phyloP scores from a whole-genome alignment of 2,113 vertebrate genomes.

The Numida meleagris region DNA sequence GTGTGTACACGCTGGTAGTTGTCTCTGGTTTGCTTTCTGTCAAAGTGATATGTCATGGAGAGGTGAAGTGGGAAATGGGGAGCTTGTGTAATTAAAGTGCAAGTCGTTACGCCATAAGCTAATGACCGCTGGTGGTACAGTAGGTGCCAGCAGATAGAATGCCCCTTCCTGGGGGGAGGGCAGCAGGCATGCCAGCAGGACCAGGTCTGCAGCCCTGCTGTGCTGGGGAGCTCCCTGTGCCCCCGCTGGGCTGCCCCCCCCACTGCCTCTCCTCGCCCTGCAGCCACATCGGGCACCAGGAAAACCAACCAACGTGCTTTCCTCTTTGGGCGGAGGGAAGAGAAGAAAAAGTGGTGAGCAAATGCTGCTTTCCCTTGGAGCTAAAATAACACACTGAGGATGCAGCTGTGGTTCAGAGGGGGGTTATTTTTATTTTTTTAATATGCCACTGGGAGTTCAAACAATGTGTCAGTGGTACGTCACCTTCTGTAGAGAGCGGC shows the following conservation, averaged over 20 bases:
- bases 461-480: neutral
- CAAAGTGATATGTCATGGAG: neutral
- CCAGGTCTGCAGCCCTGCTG: too few species aligned
- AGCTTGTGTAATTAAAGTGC: neutral
- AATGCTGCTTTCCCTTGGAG: neutral
- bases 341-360: constrained; percentile 17
- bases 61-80: neutral
- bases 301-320: constrained; percentile 43
- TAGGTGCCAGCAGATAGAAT: neutral
- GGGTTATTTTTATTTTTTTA: constrained; percentile 54
- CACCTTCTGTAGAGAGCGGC: neutral
- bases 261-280: too few species aligned
- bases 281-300: neutral
- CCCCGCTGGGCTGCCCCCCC: neutral
- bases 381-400: constrained; percentile 42
- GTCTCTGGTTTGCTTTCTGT: neutral
- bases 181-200: too few species aligned
- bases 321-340: neutral
- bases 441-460: constrained; percentile 62
- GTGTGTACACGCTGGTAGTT: neutral
- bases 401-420: constrained; percentile 53
- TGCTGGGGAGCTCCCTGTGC: neutral
- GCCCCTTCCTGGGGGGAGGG: too few species aligned
- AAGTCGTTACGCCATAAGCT: neutral
- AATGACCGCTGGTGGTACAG: neutral